Evolutionary conservation across 2,888 invertebrate species (phyloP).

Genomic region (Nasonia oneida): DNA sequence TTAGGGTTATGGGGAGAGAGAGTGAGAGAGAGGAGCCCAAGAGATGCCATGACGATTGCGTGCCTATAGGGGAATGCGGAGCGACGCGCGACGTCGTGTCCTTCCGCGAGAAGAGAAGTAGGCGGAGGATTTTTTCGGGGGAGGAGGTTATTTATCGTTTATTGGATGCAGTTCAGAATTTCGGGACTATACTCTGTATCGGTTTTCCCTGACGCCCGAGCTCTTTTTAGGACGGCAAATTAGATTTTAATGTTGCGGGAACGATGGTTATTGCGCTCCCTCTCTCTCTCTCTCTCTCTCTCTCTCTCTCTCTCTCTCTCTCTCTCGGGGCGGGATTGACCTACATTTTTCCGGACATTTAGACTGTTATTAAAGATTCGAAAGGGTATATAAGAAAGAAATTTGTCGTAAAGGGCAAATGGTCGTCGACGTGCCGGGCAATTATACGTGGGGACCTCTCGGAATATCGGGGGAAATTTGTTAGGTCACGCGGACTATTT

Average conservation of each 20-base stretch:
- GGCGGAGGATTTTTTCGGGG: neutral
- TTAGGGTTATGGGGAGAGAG: conserved; percentile 36
- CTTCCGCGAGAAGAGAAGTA: neutral
- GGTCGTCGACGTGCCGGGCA: neutral
- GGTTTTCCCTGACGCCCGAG: neutral
- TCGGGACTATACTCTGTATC: neutral
- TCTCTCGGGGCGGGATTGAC: neutral
- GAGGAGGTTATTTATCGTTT: conserved; percentile 18
- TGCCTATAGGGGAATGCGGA: neutral
- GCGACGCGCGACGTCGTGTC: neutral
- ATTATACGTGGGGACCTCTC: neutral
- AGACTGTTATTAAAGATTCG: neutral
- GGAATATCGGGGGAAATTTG: conserved; percentile 33
- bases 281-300: neutral
- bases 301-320: no score
- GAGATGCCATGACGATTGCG: conserved; percentile 35
- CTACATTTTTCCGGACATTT: neutral
- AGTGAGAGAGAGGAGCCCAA: neutral
- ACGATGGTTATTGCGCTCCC: neutral
- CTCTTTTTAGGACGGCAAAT: conserved; percentile 9
- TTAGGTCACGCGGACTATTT: conserved; percentile 42
- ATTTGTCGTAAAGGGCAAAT: neutral
- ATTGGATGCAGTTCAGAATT: conserved; percentile 18
- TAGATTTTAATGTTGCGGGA: neutral
- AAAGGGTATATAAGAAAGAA: neutral